These are phyloP conservation scores for Natator depressus DNA, from an alignment of 2,113 vertebrate genomes.

Conservation along the genomic window DNA sequence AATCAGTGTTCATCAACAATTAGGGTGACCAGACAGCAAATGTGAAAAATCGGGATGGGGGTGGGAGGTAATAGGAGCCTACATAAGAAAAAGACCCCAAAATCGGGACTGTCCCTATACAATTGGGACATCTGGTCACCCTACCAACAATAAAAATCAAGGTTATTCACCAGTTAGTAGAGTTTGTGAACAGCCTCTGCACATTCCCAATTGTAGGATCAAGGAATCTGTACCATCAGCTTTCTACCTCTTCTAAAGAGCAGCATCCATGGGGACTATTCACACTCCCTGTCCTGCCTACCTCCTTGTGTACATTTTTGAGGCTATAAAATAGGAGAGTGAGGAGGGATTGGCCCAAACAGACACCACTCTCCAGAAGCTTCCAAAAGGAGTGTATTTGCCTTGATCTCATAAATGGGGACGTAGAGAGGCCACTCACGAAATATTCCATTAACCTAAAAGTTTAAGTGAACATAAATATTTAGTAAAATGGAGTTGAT, in stretches of 20 bases:
- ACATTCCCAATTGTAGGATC: background rate
- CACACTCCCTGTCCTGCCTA: background rate
- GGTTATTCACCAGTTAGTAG: background rate
- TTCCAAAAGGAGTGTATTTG: background rate
- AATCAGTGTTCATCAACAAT: background rate
- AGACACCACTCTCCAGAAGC: background rate
- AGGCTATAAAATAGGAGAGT: background rate
- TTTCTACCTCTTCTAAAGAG: background rate
- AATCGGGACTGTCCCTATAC: too few relatives aligned
- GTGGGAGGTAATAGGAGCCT: too few relatives aligned
- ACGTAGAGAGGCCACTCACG: background rate
- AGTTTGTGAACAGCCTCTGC: background rate
- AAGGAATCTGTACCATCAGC: background rate
- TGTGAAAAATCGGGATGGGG: too few relatives aligned
- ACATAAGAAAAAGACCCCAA: too few relatives aligned
- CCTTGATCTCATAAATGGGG: background rate
- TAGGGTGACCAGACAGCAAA: too few relatives aligned
- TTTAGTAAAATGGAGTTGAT: background rate
- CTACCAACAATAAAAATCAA: too few relatives aligned
- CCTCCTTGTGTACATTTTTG: background rate
- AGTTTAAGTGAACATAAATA: constrained; percentile 22
- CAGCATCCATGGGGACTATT: rapidly evolving
- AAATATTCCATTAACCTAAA: background rate
- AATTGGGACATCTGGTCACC: too few relatives aligned
- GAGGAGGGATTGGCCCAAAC: background rate